These are phyloP conservation scores for Tyto alba DNA, from an alignment of 2,113 vertebrate genomes.

Conservation along the genomic window DNA sequence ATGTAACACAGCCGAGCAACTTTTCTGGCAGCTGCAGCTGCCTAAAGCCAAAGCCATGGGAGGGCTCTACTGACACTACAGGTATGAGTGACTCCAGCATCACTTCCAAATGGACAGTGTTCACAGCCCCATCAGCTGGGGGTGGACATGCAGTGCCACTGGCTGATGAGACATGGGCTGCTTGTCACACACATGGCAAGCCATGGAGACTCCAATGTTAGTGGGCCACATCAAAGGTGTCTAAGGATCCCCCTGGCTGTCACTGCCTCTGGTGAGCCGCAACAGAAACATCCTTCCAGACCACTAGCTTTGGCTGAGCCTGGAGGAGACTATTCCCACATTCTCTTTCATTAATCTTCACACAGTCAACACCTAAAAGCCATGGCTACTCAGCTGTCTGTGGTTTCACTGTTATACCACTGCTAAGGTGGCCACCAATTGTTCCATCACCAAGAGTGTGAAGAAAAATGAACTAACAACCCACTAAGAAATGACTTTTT, in stretches of 20 bases:
- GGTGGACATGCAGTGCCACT: background rate
- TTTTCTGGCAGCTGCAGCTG: background rate
- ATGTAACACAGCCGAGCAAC: background rate
- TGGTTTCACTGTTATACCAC: background rate
- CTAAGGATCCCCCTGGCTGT: background rate
- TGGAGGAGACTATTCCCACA: background rate
- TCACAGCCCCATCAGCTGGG: accelerated
- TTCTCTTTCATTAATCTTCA: background rate
- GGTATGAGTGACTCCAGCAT: background rate
- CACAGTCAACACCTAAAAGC: background rate
- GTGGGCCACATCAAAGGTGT: background rate
- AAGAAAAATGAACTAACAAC: background rate
- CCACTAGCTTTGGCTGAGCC: background rate
- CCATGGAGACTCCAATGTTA: background rate
- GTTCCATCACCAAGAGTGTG: background rate
- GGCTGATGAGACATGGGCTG: background rate
- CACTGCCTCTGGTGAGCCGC: background rate
- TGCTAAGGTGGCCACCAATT: background rate
- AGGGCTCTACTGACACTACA: background rate
- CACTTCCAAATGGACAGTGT: background rate
- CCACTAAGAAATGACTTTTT: background rate
- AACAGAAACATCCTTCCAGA: background rate
- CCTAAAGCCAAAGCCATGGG: background rate
- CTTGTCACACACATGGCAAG: background rate
- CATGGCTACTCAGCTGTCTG: background rate